These are phyloP conservation scores for Malacoctenus gilli DNA, from an alignment of 2,797 vertebrate genomes.

Conservation along the genomic window DNA sequence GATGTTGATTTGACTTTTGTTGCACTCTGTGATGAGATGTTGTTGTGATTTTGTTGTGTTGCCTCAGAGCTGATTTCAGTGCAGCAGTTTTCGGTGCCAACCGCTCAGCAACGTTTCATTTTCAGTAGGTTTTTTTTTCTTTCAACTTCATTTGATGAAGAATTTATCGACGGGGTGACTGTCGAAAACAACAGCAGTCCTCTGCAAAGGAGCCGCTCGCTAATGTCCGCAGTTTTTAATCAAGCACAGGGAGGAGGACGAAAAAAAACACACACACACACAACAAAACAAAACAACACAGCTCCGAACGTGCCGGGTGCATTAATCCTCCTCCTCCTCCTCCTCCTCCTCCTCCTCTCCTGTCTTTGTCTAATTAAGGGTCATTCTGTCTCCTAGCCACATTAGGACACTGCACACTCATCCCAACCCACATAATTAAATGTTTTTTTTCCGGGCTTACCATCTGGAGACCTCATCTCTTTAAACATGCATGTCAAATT, in stretches of 20 bases:
- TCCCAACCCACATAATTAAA: constrained; percentile 78
- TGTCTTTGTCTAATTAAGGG: constrained; percentile 80
- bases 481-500: constrained; percentile 78
- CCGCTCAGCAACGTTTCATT: neutral
- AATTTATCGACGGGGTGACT: constrained; percentile 61
- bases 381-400: constrained; percentile 76
- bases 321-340: constrained; percentile 66
- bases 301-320: constrained; percentile 34
- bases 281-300: constrained; percentile 28
- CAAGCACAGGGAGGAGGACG: constrained; percentile 43
- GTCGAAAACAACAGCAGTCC: too few species aligned
- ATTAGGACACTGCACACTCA: constrained; percentile 67
- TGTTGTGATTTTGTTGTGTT: too few species aligned
- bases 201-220: constrained; percentile 27
- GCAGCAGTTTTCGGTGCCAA: neutral
- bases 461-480: constrained; percentile 76
- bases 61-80: neutral
- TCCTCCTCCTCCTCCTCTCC: constrained; percentile 39
- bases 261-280: neutral
- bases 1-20: too few species aligned
- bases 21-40: too few species aligned
- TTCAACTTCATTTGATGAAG: constrained; percentile 34
- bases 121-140: constrained; percentile 15
- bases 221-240: constrained; percentile 78
- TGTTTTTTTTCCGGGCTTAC: constrained; percentile 66